Conservation (phyloP, 2,113 vertebrate species). For the Ceyx melanurus region DNA sequence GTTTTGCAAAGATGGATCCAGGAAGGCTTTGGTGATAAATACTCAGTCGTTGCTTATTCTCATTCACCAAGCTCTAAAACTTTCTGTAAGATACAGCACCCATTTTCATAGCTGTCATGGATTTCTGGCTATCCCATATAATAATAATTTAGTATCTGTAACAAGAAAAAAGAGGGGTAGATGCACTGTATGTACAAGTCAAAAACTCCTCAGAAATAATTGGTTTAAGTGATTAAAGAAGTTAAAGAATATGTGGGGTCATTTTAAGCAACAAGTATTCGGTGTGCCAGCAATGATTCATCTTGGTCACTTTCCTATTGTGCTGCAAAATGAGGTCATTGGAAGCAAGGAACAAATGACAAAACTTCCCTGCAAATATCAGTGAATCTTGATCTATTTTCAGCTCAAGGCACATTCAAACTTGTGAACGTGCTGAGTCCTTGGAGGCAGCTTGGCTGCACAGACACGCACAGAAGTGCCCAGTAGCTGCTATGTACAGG, state of each 20-base stretch:
- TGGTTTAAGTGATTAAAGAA: neutral
- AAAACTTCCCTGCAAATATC: neutral
- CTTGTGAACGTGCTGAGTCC: neutral
- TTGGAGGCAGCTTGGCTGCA: neutral
- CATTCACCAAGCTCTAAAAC: neutral
- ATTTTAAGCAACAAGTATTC: neutral
- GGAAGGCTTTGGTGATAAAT: neutral
- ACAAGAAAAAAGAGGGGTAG: neutral
- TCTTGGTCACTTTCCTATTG: neutral
- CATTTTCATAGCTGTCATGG: neutral
- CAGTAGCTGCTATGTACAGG: neutral
- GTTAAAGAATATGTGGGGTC: neutral
- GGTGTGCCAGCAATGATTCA: neutral
- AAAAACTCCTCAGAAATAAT: neutral
- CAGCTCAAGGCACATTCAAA: neutral
- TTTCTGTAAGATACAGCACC: neutral
- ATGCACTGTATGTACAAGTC: neutral
- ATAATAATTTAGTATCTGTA: neutral
- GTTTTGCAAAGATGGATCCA: neutral
- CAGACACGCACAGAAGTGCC: fast-evolving
- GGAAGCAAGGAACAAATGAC: neutral
- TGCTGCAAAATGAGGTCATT: neutral
- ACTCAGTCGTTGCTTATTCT: neutral
- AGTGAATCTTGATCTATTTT: neutral
- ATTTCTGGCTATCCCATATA: neutral